These are phyloP conservation scores for Anoplopoma fimbria DNA, from an alignment of 2,113 vertebrate species.

Conservation along the genomic window DNA sequence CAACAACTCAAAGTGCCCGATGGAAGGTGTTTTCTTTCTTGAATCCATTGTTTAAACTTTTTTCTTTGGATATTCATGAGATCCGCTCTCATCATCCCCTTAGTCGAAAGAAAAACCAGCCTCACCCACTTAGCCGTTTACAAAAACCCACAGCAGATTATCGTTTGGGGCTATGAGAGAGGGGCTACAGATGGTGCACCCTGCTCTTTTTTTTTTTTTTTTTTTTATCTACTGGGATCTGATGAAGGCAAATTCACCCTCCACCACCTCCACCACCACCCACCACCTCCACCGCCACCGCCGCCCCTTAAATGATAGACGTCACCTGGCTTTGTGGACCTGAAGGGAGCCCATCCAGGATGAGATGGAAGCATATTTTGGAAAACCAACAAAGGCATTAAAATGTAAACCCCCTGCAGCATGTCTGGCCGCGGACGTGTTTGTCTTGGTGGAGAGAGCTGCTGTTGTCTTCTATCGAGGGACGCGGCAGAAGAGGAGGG, in stretches of 20 bases:
- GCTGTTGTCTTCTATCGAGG: slow-evolving; percentile 82
- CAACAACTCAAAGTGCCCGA: not conserved
- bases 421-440: slow-evolving; percentile 84
- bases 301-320: slow-evolving; percentile 69
- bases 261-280: not conserved
- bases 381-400: slow-evolving; percentile 89
- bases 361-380: slow-evolving; percentile 88
- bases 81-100: not conserved
- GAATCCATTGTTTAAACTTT: not conserved
- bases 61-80: slow-evolving; percentile 9
- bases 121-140: slow-evolving; percentile 52
- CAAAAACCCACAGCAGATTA: slow-evolving; percentile 68
- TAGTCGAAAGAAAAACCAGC: no score
- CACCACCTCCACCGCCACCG: not conserved
- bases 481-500: slow-evolving; percentile 81
- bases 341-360: slow-evolving; percentile 80
- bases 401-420: slow-evolving; percentile 88
- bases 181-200: slow-evolving; percentile 72
- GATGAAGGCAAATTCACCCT: slow-evolving; percentile 52
- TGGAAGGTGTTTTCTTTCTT: not conserved
- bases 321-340: slow-evolving; percentile 83
- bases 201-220: slow-evolving; percentile 23
- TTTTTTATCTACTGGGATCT: slow-evolving; percentile 41
- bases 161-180: slow-evolving; percentile 44
- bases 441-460: slow-evolving; percentile 84